Conservation (phyloP, 2,113 vertebrate genomes). For the Chrysochloris asiatica region DNA sequence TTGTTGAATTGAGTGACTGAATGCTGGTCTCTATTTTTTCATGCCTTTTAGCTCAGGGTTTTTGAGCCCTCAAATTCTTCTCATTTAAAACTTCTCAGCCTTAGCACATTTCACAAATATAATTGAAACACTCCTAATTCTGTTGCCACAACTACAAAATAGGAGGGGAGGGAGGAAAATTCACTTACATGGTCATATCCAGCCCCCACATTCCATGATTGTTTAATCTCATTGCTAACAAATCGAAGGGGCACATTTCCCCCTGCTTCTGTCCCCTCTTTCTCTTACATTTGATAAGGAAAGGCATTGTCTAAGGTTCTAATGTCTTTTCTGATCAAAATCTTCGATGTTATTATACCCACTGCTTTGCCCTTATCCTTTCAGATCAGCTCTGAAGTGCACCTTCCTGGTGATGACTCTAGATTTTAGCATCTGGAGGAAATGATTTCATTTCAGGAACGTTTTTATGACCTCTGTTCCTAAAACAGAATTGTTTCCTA, state of each 20-base stretch:
- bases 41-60: not conserved
- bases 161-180: not conserved
- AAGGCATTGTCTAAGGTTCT: not conserved
- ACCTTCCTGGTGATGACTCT: not conserved
- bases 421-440: not conserved
- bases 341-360: not conserved
- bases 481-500: not conserved
- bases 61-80: not conserved
- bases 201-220: not conserved
- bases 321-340: not conserved
- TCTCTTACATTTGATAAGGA: constrained; percentile 30
- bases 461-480: not conserved
- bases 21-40: not conserved
- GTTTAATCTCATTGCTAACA: not conserved
- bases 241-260: not conserved
- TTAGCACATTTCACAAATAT: not conserved
- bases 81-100: not conserved
- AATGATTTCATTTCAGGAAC: not conserved
- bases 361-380: not conserved
- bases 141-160: not conserved
- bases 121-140: not conserved
- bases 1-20: not conserved
- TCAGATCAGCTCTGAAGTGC: not conserved
- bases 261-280: not conserved
- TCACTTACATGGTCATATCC: not conserved